Percentiles rank a stretch among this genome's conserved stretches.
These are phyloP conservation scores for Aegithalos caudatus DNA, from an alignment of 2,113 vertebrate species.

Conservation along the genomic window DNA sequence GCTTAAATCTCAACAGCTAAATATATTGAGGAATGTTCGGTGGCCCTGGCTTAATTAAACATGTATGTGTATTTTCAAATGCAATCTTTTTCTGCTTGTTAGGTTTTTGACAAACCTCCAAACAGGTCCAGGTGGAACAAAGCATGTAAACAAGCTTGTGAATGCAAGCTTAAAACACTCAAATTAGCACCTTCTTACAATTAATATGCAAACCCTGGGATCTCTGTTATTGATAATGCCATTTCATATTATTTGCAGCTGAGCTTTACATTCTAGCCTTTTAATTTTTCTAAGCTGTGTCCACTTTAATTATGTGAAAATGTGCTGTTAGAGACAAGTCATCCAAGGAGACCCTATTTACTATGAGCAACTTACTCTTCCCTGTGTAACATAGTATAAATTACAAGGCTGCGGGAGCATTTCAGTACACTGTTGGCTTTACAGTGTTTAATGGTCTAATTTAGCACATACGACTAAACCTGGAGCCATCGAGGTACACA, in stretches of 20 bases:
- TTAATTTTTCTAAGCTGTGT: slow-evolving; percentile 61
- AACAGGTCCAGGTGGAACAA: slow-evolving; percentile 94
- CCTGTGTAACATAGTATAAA: slow-evolving; percentile 4
- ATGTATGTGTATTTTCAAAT: slow-evolving; percentile 91
- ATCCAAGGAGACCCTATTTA: slow-evolving; percentile 55
- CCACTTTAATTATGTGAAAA: slow-evolving; percentile 73
- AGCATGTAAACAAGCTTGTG: slow-evolving; percentile 92
- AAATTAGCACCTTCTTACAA: slow-evolving; percentile 92
- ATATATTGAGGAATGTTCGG: slow-evolving; percentile 79
- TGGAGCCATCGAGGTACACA: neutral
- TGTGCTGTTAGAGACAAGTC: slow-evolving; percentile 39
- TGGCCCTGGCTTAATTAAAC: slow-evolving; percentile 94
- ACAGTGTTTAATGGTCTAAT: slow-evolving; percentile 53
- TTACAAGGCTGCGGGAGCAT: slow-evolving; percentile 22
- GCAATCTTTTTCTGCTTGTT: slow-evolving; percentile 90
- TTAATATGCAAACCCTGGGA: slow-evolving; percentile 82
- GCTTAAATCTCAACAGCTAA: slow-evolving; percentile 83
- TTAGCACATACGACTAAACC: neutral
- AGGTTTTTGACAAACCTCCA: slow-evolving; percentile 94
- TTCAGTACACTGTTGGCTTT: slow-evolving; percentile 50
- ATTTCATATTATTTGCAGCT: slow-evolving; percentile 67
- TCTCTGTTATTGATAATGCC: slow-evolving; percentile 74
- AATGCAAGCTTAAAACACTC: slow-evolving; percentile 88
- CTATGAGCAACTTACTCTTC: slow-evolving; percentile 28
- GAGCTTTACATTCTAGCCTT: slow-evolving; percentile 59